Evolutionary conservation across 1,140 invertebrate genomes (phyloP).

Genomic region (Odontomachus brunneus): DNA sequence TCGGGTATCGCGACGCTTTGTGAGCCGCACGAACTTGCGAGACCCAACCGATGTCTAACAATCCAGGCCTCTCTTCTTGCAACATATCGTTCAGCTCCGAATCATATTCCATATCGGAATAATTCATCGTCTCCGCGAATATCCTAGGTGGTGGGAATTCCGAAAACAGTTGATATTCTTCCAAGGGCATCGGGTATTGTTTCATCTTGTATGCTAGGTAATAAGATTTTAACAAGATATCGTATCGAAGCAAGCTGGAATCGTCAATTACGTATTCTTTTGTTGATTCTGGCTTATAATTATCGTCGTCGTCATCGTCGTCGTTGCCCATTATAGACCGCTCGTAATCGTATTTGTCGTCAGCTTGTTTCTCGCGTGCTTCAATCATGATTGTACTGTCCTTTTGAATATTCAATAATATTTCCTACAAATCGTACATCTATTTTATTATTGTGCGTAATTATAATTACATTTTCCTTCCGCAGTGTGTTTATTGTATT

Average conservation of each 20-base stretch:
- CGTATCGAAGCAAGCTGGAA: slow-evolving; percentile 77
- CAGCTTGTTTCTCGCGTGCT: slow-evolving; percentile 56
- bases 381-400: slow-evolving; percentile 62
- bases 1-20: slow-evolving; percentile 70
- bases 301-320: background rate
- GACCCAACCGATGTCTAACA: slow-evolving; percentile 81
- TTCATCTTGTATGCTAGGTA: slow-evolving; percentile 73
- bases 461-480: background rate
- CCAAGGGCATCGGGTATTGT: slow-evolving; percentile 62
- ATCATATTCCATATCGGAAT: slow-evolving; percentile 26
- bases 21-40: slow-evolving; percentile 78
- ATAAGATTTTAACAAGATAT: slow-evolving; percentile 80
- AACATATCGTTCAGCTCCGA: slow-evolving; percentile 78
- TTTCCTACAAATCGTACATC: slow-evolving; percentile 71
- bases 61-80: slow-evolving; percentile 75
- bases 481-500: slow-evolving; percentile 32
- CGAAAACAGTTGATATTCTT: slow-evolving; percentile 78
- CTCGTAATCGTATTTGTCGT: slow-evolving; percentile 47
- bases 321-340: background rate
- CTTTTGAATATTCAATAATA: slow-evolving; percentile 80
- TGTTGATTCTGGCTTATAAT: slow-evolving; percentile 7
- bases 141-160: slow-evolving; percentile 72
- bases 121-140: background rate
- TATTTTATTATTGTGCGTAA: slow-evolving; percentile 19
- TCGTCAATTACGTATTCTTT: slow-evolving; percentile 78